Percentiles rank a stretch among this genome's conserved stretches.
Evolutionary conservation across 2,888 invertebrate genomes (phyloP).

Genomic region (Diaperis boleti): DNA sequence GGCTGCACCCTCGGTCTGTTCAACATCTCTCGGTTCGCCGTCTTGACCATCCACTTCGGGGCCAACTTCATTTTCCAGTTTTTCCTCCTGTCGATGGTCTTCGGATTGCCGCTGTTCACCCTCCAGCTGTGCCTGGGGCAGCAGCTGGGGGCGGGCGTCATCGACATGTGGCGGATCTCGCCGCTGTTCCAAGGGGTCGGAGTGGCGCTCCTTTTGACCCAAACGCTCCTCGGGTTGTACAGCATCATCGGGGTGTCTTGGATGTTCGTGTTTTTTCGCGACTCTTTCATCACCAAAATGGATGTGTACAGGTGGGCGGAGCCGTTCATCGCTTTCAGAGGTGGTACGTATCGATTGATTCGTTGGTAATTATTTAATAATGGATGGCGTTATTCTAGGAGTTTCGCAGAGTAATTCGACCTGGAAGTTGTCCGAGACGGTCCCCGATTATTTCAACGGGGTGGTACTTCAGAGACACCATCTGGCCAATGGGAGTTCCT

Average conservation of each 20-base stretch:
- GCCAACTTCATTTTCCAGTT: constrained; percentile 92
- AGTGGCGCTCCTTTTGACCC: constrained; percentile 82
- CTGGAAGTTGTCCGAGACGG: constrained; percentile 77
- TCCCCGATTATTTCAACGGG: constrained; percentile 88
- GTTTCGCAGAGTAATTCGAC: constrained; percentile 58
- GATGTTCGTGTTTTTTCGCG: constrained; percentile 89
- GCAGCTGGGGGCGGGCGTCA: constrained; percentile 84
- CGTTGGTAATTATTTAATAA: constrained; percentile 10
- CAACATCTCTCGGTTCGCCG: constrained; percentile 82
- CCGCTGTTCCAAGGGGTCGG: constrained; percentile 93
- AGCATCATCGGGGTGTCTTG: constrained; percentile 91
- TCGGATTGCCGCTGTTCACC: constrained; percentile 82
- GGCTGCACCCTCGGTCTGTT: constrained; percentile 90
- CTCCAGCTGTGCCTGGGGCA: constrained; percentile 89
- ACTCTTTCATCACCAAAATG: constrained; percentile 85
- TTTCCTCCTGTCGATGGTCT: constrained; percentile 81
- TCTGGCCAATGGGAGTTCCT: constrained; percentile 62
- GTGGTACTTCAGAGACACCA: constrained; percentile 80
- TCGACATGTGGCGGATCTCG: constrained; percentile 94
- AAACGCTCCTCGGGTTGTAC: constrained; percentile 86
- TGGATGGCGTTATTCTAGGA: constrained; percentile 56
- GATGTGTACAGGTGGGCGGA: constrained; percentile 87
- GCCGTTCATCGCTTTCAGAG: constrained; percentile 77
- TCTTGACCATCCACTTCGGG: constrained; percentile 89
- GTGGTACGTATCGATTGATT: constrained; percentile 67